phyloP scores from a whole-genome alignment of 1,140 invertebrate genomes.

The Physella acuta region DNA sequence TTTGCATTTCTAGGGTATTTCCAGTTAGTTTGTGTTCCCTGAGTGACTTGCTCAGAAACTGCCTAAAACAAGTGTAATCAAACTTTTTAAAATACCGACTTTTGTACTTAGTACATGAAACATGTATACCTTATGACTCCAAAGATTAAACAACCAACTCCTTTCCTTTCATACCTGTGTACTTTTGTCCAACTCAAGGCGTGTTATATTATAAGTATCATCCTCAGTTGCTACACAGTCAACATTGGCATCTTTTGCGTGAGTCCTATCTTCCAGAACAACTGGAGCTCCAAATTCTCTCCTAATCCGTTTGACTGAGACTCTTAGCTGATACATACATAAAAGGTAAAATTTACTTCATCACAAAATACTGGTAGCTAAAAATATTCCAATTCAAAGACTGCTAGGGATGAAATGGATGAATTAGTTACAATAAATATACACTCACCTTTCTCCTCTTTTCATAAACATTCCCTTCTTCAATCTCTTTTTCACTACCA shows the following conservation, averaged over 20 bases:
- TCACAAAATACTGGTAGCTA: background rate
- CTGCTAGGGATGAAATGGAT: too few relatives aligned
- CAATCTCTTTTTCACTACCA: slow-evolving; percentile 59
- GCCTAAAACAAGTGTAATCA: slow-evolving; percentile 37
- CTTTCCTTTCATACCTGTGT: slow-evolving; percentile 58
- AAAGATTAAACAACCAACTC: background rate
- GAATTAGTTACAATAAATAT: too few relatives aligned
- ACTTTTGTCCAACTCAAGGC: slow-evolving; percentile 51
- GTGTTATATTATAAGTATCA: slow-evolving; percentile 49
- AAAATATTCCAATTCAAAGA: too few relatives aligned
- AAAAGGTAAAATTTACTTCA: slow-evolving; percentile 5
- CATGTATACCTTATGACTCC: background rate
- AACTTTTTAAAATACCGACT: background rate
- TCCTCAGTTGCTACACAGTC: slow-evolving; percentile 55
- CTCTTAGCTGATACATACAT: slow-evolving; percentile 46
- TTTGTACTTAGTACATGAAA: background rate
- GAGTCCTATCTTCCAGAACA: slow-evolving; percentile 46
- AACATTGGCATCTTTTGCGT: slow-evolving; percentile 54
- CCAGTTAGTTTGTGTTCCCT: slow-evolving; percentile 56
- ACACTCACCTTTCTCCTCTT: slow-evolving; percentile 49
- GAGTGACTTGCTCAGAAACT: slow-evolving; percentile 43
- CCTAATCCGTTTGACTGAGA: slow-evolving; percentile 48
- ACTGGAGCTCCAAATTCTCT: slow-evolving; percentile 53
- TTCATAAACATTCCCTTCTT: slow-evolving; percentile 49
- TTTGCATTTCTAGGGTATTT: slow-evolving; percentile 55